Percentiles rank a stretch among this genome's conserved stretches.
Evolutionary conservation across 2,113 vertebrate species (phyloP).

Genomic region (Silurus asotus): DNA sequence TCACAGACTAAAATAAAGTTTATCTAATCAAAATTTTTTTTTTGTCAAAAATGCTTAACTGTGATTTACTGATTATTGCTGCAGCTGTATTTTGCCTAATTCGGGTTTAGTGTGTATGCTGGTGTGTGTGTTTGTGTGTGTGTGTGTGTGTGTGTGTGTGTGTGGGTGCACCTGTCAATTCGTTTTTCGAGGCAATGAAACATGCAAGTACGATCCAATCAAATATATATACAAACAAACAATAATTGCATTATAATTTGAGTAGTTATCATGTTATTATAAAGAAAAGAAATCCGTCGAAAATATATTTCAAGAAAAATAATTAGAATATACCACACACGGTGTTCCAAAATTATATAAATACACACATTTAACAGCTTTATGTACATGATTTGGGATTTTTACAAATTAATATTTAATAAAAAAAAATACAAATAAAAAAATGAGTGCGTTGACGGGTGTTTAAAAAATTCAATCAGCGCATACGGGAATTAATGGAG

Average conservation of each 20-base stretch:
- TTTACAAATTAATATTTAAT: not conserved
- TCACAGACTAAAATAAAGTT: not conserved
- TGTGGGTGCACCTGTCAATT: slow-evolving; percentile 3
- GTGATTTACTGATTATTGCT: slow-evolving; percentile 1
- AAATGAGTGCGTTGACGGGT: no score
- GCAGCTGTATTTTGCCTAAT: not conserved
- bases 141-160: not conserved
- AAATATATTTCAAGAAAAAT: not conserved
- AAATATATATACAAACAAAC: not conserved
- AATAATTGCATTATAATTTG: not conserved
- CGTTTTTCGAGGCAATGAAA: slow-evolving; percentile 7
- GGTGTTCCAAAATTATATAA: not conserved
- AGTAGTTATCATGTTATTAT: no score
- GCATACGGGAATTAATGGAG: not conserved
- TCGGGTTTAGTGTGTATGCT: not conserved
- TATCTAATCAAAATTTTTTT: not conserved
- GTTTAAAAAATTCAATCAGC: not conserved
- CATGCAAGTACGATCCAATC: not conserved
- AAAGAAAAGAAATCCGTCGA: not conserved
- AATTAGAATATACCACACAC: not conserved
- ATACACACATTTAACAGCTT: no score
- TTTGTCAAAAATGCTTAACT: not conserved
- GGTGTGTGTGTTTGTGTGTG: not conserved
- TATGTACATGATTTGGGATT: not conserved
- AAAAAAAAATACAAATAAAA: not conserved